Conservation (phyloP, 2,888 invertebrate species). For the Dasysyrphus albostriatus region DNA sequence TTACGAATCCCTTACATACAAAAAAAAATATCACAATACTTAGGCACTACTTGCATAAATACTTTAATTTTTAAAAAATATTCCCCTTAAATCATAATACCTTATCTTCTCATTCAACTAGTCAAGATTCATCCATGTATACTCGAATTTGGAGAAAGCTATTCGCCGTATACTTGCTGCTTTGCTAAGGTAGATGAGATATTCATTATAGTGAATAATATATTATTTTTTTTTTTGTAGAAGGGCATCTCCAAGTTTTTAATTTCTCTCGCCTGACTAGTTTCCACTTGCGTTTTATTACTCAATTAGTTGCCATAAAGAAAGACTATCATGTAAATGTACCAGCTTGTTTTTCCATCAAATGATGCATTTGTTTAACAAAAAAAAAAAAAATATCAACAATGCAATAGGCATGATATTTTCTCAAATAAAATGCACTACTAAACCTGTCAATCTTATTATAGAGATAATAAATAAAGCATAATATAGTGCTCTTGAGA, state of each 20-base stretch:
- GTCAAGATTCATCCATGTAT: too few species aligned
- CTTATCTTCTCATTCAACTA: too few species aligned
- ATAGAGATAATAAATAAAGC: constrained; percentile 2
- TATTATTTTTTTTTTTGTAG: neutral
- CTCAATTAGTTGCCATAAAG: constrained; percentile 18
- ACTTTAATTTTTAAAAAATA: too few species aligned
- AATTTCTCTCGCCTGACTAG: neutral
- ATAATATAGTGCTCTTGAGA: constrained; percentile 22
- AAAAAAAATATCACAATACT: too few species aligned
- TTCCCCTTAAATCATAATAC: too few species aligned
- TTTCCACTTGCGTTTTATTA: neutral
- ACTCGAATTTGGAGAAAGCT: too few species aligned
- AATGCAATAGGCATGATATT: neutral
- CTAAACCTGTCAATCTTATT: constrained; percentile 34
- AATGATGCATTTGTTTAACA: neutral
- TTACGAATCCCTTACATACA: too few species aligned
- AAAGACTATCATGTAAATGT: constrained; percentile 24
- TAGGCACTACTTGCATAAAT: too few species aligned
- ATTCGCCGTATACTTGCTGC: too few species aligned
- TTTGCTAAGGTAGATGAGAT: neutral
- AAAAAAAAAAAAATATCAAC: neutral
- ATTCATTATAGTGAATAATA: neutral
- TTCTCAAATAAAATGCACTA: constrained; percentile 15
- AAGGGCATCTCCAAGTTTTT: constrained; percentile 6
- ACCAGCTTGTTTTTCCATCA: constrained; percentile 14